Evolutionary conservation across 2,888 invertebrate species (phyloP).

Genomic region (Epinotia nisella): DNA sequence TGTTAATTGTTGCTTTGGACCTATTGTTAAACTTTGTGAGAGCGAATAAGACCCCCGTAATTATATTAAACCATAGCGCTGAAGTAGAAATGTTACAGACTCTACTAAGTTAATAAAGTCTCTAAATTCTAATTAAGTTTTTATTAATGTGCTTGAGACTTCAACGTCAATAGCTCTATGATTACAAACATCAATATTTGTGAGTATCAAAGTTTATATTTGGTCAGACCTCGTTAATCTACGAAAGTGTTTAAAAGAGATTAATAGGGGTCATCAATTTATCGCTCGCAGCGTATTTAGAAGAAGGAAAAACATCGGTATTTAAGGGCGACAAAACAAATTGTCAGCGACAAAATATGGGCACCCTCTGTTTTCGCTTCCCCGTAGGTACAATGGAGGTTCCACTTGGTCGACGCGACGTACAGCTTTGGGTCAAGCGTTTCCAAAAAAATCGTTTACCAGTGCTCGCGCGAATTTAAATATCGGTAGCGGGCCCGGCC

Average conservation of each 20-base stretch:
- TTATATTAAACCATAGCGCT: slow-evolving; percentile 35
- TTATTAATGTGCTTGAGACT: background rate
- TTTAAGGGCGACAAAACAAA: slow-evolving; percentile 48
- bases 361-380: slow-evolving; percentile 57
- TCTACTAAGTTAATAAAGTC: background rate
- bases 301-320: slow-evolving; percentile 44
- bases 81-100: slow-evolving; percentile 8
- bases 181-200: slow-evolving; percentile 15
- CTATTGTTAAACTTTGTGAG: slow-evolving; percentile 45
- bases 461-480: slow-evolving; percentile 73
- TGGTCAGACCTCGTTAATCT: slow-evolving; percentile 30
- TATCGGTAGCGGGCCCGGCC: slow-evolving; percentile 72
- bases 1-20: slow-evolving; percentile 47
- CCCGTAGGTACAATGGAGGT: slow-evolving; percentile 57
- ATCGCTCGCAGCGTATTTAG: slow-evolving; percentile 37
- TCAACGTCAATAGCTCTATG: background rate
- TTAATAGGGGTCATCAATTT: slow-evolving; percentile 44
- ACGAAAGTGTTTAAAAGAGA: slow-evolving; percentile 41
- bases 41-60: slow-evolving; percentile 38
- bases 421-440: slow-evolving; percentile 39
- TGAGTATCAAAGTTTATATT: slow-evolving; percentile 24
- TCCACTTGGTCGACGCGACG: slow-evolving; percentile 56
- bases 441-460: slow-evolving; percentile 62
- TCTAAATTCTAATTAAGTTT: background rate
- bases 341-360: slow-evolving; percentile 54